Evolutionary conservation across 2,113 vertebrate species (phyloP).

Genomic region (Colossoma macropomum): DNA sequence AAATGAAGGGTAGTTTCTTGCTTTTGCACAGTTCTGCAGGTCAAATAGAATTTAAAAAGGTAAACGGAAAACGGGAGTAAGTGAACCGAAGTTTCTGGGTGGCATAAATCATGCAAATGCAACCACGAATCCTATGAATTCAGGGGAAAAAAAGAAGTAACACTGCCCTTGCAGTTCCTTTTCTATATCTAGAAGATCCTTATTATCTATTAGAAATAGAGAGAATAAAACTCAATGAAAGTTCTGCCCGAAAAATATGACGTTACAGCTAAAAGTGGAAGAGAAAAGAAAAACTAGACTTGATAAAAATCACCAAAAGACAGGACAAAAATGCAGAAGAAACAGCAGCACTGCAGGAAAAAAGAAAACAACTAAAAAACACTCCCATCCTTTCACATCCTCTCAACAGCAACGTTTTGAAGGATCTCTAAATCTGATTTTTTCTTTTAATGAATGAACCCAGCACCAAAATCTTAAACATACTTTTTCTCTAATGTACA

Average conservation of each 20-base stretch:
- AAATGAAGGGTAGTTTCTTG: no score
- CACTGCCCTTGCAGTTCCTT: slow-evolving; percentile 42
- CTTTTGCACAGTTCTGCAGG: no score
- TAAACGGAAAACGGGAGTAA: no score
- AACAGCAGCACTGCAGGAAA: slow-evolving; percentile 76
- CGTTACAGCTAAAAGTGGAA: slow-evolving; percentile 70
- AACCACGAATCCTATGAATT: slow-evolving; percentile 55
- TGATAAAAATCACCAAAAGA: slow-evolving; percentile 58
- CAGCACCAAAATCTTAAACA: slow-evolving; percentile 56
- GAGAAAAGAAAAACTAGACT: slow-evolving; percentile 53
- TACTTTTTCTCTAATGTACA: slow-evolving; percentile 29
- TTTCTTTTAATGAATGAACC: slow-evolving; percentile 23
- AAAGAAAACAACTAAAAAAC: slow-evolving; percentile 34
- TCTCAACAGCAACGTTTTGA: slow-evolving; percentile 17
- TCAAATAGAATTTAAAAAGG: no score
- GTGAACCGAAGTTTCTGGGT: no score
- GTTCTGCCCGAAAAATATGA: slow-evolving; percentile 61
- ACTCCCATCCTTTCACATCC: slow-evolving; percentile 11
- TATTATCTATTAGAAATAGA: slow-evolving; percentile 53
- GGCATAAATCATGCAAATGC: slow-evolving; percentile 46
- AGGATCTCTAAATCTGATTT: neutral
- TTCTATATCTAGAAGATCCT: slow-evolving; percentile 59
- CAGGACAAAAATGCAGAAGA: slow-evolving; percentile 60
- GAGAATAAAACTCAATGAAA: slow-evolving; percentile 9
- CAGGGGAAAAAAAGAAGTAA: slow-evolving; percentile 49